Evolutionary conservation across 2,888 invertebrate genomes (phyloP).

Genomic region (Omphaloscelis lunosa): DNA sequence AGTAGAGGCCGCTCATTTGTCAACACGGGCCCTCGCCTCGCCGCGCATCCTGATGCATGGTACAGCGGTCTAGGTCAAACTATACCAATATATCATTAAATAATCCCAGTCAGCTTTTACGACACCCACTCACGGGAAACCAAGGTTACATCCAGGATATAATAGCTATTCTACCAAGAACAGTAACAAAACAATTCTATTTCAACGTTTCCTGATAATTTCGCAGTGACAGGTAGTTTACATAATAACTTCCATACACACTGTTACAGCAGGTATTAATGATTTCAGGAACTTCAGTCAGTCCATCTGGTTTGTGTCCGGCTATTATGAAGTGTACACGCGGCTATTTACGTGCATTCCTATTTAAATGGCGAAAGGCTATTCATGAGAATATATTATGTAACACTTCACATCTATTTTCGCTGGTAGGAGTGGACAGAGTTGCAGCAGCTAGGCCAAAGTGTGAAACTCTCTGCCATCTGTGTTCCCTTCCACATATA

Average conservation of each 20-base stretch:
- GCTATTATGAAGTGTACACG: constrained; percentile 24
- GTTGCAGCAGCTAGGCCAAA: neutral
- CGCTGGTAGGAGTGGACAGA: no score
- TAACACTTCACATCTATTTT: neutral
- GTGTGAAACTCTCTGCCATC: no score
- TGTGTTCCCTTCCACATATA: no score
- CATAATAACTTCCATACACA: constrained; percentile 25
- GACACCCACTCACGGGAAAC: neutral
- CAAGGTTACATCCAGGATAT: neutral
- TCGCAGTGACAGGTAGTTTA: constrained; percentile 30
- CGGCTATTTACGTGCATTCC: neutral
- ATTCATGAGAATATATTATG: neutral
- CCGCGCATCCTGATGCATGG: no score
- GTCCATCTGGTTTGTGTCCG: constrained; percentile 35
- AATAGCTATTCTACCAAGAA: constrained; percentile 1
- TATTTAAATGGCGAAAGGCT: constrained; percentile 14
- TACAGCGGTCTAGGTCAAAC: no score
- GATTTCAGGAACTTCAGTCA: constrained; percentile 17
- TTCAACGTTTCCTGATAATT: constrained; percentile 31
- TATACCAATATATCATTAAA: no score
- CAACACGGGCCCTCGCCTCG: no score
- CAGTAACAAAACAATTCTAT: constrained; percentile 27
- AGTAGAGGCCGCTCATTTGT: no score
- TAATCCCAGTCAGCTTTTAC: neutral
- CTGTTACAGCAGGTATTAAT: constrained; percentile 31